Conservation (phyloP, 1,140 invertebrate species). For the Chrysomallon squamiferum region DNA sequence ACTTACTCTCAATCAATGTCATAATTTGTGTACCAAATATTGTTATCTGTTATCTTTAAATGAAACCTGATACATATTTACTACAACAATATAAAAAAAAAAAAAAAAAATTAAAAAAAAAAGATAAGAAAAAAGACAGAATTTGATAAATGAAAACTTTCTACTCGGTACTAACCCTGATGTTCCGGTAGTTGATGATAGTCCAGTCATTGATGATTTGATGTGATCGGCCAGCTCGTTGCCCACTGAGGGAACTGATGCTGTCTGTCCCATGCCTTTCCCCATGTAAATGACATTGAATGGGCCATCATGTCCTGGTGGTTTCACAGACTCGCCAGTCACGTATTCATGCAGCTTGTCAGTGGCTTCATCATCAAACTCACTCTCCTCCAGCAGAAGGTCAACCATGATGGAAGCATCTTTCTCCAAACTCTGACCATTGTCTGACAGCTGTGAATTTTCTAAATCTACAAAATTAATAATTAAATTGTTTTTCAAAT, state of each 20-base stretch:
- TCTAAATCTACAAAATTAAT: background rate
- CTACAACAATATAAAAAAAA: too few relatives aligned
- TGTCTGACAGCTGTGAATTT: background rate
- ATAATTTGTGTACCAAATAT: too few relatives aligned
- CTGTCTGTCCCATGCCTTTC: background rate
- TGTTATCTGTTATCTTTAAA: too few relatives aligned
- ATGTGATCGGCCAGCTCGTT: conserved; percentile 3
- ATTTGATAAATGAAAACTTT: too few relatives aligned
- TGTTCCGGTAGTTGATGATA: too few relatives aligned
- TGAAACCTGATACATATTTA: too few relatives aligned
- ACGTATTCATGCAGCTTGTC: conserved; percentile 44
- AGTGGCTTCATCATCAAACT: conserved; percentile 40
- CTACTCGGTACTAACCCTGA: too few relatives aligned
- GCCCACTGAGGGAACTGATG: background rate
- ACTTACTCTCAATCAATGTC: too few relatives aligned
- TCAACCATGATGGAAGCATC: conserved; percentile 52
- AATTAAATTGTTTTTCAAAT: too few relatives aligned
- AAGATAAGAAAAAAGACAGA: too few relatives aligned
- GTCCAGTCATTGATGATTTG: background rate
- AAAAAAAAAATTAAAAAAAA: too few relatives aligned
- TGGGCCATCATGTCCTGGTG: conserved; percentile 15
- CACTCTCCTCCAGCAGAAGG: conserved; percentile 45
- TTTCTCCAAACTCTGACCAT: conserved; percentile 25
- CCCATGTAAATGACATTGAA: conserved; percentile 9
- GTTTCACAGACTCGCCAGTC: conserved; percentile 31